A percentile compares a stretch with the other conserved stretches of the same genome.
Evolutionary conservation across 2,113 vertebrate genomes (phyloP).

Genomic region (Ictalurus punctatus): DNA sequence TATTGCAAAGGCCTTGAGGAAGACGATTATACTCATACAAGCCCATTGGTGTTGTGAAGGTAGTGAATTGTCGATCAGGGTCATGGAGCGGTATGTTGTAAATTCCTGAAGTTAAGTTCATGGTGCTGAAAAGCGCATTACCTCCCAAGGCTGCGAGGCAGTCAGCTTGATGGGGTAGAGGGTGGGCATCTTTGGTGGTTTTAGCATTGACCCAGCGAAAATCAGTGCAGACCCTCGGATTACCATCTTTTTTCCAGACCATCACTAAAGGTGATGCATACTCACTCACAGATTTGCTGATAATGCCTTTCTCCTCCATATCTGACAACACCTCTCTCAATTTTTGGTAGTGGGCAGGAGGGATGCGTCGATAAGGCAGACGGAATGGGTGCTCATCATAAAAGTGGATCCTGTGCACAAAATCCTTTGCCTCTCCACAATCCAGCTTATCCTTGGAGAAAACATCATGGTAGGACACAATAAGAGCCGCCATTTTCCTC

Average conservation of each 20-base stretch:
- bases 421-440: constrained; percentile 23
- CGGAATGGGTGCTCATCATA: constrained; percentile 11
- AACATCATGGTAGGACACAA: background rate
- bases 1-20: constrained; percentile 42
- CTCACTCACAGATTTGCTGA: constrained; percentile 22
- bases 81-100: constrained; percentile 42
- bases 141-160: constrained; percentile 33
- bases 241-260: constrained; percentile 34
- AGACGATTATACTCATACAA: constrained; percentile 45
- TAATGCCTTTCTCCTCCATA: constrained; percentile 30
- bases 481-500: background rate
- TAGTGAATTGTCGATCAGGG: constrained; percentile 20
- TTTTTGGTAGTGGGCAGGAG: constrained; percentile 31
- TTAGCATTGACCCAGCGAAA: constrained; percentile 38
- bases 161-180: constrained; percentile 37
- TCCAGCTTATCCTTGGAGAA: constrained; percentile 37
- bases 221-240: constrained; percentile 26
- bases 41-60: constrained; percentile 44
- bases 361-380: background rate
- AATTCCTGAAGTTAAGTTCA: constrained; percentile 30
- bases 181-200: constrained; percentile 10
- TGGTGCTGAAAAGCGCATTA: constrained; percentile 12
- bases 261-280: constrained; percentile 4
- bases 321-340: constrained; percentile 23
- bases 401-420: constrained; percentile 16